These are phyloP conservation scores for Syngnathus typhle DNA, from an alignment of 2,113 vertebrate genomes.

Conservation along the genomic window DNA sequence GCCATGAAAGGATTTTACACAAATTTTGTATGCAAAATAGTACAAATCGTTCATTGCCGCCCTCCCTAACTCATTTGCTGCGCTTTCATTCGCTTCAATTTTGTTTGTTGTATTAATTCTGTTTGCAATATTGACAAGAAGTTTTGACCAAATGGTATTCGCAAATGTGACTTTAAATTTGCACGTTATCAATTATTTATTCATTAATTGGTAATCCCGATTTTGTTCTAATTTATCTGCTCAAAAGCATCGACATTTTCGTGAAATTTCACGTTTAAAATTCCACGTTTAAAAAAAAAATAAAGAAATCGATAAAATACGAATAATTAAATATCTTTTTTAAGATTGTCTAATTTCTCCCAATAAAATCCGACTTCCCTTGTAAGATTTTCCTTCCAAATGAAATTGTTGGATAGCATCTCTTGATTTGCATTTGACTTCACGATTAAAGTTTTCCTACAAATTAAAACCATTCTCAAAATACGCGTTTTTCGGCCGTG, in stretches of 20 bases:
- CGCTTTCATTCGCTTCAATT: neutral
- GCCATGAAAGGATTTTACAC: conserved; percentile 26
- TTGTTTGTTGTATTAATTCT: neutral
- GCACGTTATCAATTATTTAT: neutral
- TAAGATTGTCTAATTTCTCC: neutral
- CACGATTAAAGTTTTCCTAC: too few species aligned
- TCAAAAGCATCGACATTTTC: too few species aligned
- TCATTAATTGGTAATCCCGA: neutral
- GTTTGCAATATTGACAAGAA: neutral
- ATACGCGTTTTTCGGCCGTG: neutral
- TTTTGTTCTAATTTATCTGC: too few species aligned
- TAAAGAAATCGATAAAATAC: too few species aligned
- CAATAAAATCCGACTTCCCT: neutral
- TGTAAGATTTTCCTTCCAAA: neutral
- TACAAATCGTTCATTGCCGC: neutral
- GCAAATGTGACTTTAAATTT: too few species aligned
- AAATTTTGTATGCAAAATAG: conserved; percentile 19
- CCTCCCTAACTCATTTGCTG: neutral
- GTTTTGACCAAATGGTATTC: neutral
- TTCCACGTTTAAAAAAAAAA: too few species aligned
- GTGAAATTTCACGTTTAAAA: too few species aligned
- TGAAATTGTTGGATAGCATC: neutral
- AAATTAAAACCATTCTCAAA: neutral
- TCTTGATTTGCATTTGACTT: too few species aligned
- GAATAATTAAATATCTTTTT: neutral